Conservation (phyloP, 2,113 vertebrate species). For the Paramormyrops kingsleyae region DNA sequence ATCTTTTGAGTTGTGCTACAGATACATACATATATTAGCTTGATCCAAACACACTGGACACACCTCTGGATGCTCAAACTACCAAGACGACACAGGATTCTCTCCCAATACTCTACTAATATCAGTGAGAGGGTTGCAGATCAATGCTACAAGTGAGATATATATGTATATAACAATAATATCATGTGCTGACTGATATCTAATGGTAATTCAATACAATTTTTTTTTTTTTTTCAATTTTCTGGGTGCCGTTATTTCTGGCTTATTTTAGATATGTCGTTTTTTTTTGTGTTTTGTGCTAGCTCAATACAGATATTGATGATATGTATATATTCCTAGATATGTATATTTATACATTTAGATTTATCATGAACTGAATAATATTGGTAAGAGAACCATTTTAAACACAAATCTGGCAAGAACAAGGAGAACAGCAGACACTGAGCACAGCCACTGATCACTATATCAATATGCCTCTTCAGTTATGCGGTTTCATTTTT, state of each 20-base stretch:
- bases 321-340: slow-evolving; percentile 50
- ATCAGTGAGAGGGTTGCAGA: slow-evolving; percentile 28
- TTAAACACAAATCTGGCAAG: slow-evolving; percentile 53
- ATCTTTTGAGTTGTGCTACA: slow-evolving; percentile 27
- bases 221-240: slow-evolving; percentile 9
- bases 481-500: slow-evolving; percentile 24
- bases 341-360: slow-evolving; percentile 64
- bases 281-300: slow-evolving; percentile 43
- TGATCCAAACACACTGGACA: slow-evolving; percentile 36
- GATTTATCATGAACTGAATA: slow-evolving; percentile 18
- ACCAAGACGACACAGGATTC: slow-evolving; percentile 30
- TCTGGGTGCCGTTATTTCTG: not conserved
- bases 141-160: not conserved
- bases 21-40: slow-evolving; percentile 27
- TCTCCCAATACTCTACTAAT: slow-evolving; percentile 29
- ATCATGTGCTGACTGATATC: not conserved
- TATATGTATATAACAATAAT: not conserved
- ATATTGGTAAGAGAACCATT: slow-evolving; percentile 49
- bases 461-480: slow-evolving; percentile 47
- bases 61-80: slow-evolving; percentile 39
- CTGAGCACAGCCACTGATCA: slow-evolving; percentile 57
- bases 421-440: slow-evolving; percentile 49
- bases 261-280: slow-evolving; percentile 12
- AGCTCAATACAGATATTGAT: slow-evolving; percentile 48
- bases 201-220: slow-evolving; percentile 9